Evolutionary conservation across 2,113 vertebrate species (phyloP).

Genomic region (Leptocoma aspasia): DNA sequence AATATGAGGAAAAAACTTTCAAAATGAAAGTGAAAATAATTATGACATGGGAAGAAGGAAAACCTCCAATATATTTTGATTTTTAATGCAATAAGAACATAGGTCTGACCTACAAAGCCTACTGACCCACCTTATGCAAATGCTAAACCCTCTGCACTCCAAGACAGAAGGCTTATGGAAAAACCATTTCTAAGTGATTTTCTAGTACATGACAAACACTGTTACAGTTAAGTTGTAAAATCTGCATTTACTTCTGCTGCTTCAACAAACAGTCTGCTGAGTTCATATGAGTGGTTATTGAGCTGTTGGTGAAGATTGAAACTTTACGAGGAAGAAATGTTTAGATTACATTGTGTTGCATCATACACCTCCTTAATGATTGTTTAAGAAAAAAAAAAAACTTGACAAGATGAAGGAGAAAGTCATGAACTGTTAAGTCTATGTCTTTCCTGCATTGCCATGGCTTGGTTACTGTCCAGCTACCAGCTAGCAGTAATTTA

Average conservation of each 20-base stretch:
- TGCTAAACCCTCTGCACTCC: not conserved
- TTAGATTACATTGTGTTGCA: not conserved
- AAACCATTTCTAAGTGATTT: not conserved
- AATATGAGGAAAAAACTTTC: not conserved
- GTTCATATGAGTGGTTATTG: not conserved
- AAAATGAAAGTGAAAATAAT: not conserved
- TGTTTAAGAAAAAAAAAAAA: not conserved
- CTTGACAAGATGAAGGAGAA: not conserved
- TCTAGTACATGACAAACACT: not conserved
- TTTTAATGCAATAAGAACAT: not conserved
- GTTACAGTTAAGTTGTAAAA: not conserved
- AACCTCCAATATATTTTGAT: not conserved
- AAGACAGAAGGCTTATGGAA: not conserved
- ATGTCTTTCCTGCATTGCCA: not conserved
- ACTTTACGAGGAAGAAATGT: not conserved
- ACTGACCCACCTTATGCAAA: not conserved
- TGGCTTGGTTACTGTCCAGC: not conserved
- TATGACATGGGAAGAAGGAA: not conserved
- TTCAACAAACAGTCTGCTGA: not conserved
- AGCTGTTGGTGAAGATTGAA: not conserved
- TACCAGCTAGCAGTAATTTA: not conserved
- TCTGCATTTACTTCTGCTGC: not conserved
- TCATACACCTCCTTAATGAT: not conserved
- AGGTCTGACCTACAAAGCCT: not conserved
- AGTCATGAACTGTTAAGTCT: not conserved